These are phyloP conservation scores for Trochalopteron elliotii DNA, from an alignment of 2,113 vertebrate species.

Conservation along the genomic window DNA sequence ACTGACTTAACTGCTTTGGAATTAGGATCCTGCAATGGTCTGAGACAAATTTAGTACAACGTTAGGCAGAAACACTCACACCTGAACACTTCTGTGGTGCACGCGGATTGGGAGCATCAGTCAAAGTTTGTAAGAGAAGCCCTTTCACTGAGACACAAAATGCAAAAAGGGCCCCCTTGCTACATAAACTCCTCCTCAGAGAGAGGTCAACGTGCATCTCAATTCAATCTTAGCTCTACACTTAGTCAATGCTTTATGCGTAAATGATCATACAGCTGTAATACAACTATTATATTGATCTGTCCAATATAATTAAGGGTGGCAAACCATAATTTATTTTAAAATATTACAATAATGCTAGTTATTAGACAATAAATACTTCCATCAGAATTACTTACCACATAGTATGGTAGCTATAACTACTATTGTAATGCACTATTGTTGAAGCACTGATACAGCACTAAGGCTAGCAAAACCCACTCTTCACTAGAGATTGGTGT, in stretches of 20 bases:
- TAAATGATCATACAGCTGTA: neutral
- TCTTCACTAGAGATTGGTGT: neutral
- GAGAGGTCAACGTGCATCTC: neutral
- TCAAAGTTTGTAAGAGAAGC: neutral
- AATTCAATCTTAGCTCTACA: neutral
- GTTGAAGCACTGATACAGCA: neutral
- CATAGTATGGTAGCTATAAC: neutral
- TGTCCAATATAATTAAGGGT: neutral
- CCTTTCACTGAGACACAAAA: neutral
- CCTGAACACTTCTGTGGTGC: neutral
- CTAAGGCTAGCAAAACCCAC: neutral
- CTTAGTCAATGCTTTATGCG: neutral
- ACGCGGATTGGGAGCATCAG: neutral
- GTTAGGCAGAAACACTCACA: neutral
- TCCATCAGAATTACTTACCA: neutral
- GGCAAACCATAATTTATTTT: neutral
- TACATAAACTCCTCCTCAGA: neutral
- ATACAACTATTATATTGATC: neutral
- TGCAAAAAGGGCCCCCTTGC: neutral
- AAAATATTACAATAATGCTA: neutral
- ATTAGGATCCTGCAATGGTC: neutral
- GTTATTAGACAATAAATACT: neutral
- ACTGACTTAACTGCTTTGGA: neutral
- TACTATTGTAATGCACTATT: neutral
- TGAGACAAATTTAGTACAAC: neutral